Base-by-base conservation (phyloP, 2,113 vertebrate species). In the Shinisaurus crocodilurus region DNA sequence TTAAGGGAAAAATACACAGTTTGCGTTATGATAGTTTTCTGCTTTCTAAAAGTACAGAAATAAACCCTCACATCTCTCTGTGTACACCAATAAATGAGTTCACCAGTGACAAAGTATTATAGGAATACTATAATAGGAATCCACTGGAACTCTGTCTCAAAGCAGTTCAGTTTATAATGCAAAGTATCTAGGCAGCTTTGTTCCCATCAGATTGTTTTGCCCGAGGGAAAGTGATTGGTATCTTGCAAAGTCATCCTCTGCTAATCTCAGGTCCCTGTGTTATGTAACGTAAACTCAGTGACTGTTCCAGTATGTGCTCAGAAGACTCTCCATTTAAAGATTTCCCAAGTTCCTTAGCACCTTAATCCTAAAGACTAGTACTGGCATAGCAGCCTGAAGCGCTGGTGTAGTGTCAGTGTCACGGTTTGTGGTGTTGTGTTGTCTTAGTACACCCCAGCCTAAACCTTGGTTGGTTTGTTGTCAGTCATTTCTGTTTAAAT, bases 201-300 rank as follows among this genome's bases (percentile, higher is more conserved):
- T 87, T 91, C 4, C 92, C 90, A 63, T 25, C 48, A 84, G 82
- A 72, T 70, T 13, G 48, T 91, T 7, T 0, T 45, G 57, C 82
- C 13, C 32, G 34, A 10, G 83, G 40, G 91, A n/a, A n/a, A 89
- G 45, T n/a, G 15, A 83, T 89, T 92, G 94, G 34, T 89, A 80
- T 0, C 74, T 65, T 63, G 80, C 25, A 77, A 27, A 83, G 50
- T 83, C 89, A 74, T 37, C 91, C 88, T 91, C 60, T 89, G 75
- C 82, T 65, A 45, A 63, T 23, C 32, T 80, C 29, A 80, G 48
- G 43, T 34, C 5, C 13, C 29, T 50, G 4, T 80, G 45, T 20
- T 48, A 20, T 80, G 43, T 32, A 48, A 74, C 12, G 10, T 74
- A 1, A n/a, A n/a, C n/a, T n/a, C 67, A n/a, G n/a, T n/a, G n/a